A percentile compares a stretch with the other conserved stretches of the same genome.
phyloP scores from a whole-genome alignment of 53 echinoderm and acorn worm species.

The Paracentrotus lividus region DNA sequence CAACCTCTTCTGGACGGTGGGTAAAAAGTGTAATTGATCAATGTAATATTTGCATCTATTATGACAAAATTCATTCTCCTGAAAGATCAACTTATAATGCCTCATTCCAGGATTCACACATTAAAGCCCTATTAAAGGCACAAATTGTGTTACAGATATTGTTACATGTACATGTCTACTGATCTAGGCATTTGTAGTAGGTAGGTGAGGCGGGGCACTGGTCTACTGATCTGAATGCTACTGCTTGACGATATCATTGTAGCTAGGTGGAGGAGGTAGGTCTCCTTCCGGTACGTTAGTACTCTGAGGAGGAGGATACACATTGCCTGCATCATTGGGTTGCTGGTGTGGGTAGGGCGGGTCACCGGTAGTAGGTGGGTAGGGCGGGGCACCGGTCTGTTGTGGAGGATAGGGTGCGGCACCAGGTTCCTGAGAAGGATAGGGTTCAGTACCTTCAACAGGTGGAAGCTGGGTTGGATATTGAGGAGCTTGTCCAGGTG shows the following conservation, averaged over 20 bases:
- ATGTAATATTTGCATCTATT: no score
- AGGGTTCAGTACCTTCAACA: background rate
- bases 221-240: background rate
- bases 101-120: no score
- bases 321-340: no score
- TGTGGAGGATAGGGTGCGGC: background rate
- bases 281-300: background rate
- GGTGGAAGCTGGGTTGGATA: constrained; percentile 4
- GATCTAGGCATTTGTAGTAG: no score
- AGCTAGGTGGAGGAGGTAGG: constrained; percentile 24
- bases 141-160: no score
- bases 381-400: background rate
- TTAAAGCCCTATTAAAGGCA: no score
- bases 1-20: no score
- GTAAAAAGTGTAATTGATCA: no score
- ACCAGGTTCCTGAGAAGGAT: background rate
- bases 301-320: background rate
- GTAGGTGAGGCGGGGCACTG: background rate
- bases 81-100: no score
- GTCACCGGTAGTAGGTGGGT: background rate
- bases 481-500: background rate
- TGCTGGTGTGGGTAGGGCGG: no score
- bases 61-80: no score
- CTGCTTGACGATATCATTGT: constrained; percentile 25
- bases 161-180: no score